phyloP scores from a whole-genome alignment of 2,113 vertebrate genomes.

The Romanogobio albipinnatus region DNA sequence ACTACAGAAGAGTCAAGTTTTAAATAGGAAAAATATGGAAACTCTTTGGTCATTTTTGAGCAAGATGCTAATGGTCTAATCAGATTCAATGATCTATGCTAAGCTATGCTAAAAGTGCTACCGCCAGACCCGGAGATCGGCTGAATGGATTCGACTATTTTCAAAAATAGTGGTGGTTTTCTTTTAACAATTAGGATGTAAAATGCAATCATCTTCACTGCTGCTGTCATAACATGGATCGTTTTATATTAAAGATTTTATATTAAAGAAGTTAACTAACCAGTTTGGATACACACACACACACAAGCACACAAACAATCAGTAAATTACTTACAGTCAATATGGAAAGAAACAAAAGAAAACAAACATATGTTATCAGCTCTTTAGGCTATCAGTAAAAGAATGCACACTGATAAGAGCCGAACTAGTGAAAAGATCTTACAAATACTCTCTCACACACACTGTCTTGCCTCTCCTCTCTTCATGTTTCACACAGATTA shows the following conservation, averaged over 20 bases:
- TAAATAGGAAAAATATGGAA: no score
- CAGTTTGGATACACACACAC: background rate
- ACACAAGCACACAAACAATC: background rate
- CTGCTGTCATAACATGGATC: background rate
- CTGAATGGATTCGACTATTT: no score
- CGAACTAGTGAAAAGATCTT: constrained; percentile 14
- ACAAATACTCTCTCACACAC: constrained; percentile 10
- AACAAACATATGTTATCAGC: constrained; percentile 51
- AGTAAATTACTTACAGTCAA: background rate
- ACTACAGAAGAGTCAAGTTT: no score
- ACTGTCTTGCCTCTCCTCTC: background rate
- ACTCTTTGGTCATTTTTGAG: no score
- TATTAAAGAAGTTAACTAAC: background rate
- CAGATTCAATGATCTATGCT: no score
- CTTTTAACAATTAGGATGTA: background rate
- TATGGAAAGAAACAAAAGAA: constrained; percentile 37
- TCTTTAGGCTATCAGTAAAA: constrained; percentile 55
- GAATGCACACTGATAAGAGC: constrained; percentile 51
- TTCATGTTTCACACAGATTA: background rate
- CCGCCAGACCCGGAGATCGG: no score
- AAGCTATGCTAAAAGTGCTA: no score
- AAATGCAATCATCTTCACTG: background rate
- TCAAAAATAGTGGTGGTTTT: no score
- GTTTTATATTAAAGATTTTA: background rate
- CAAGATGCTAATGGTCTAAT: no score